phyloP scores from a whole-genome alignment of 2,113 vertebrate species.

The Urocolius indicus region DNA sequence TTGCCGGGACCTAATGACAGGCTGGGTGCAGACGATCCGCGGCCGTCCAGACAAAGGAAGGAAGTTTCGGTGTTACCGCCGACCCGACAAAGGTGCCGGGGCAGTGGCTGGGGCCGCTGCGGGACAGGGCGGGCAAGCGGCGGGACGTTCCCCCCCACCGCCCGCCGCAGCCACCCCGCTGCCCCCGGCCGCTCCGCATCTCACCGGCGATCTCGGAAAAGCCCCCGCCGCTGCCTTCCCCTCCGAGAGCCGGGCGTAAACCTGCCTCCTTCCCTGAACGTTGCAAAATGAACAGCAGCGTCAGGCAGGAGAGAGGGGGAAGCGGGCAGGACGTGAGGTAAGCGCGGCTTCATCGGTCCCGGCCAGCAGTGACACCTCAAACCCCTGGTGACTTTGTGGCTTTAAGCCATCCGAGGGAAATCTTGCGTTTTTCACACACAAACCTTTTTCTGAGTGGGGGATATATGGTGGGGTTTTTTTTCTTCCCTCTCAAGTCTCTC shows the following conservation, averaged over 20 bases:
- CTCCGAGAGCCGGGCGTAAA: background rate
- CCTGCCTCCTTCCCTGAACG: background rate
- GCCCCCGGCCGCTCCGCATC: background rate
- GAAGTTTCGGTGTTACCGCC: background rate
- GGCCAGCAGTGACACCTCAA: background rate
- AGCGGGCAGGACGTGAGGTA: background rate
- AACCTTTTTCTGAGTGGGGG: background rate
- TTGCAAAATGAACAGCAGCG: background rate
- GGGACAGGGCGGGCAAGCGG: background rate
- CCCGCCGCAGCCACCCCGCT: background rate
- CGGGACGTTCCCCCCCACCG: background rate
- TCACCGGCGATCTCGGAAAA: background rate
- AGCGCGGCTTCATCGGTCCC: background rate
- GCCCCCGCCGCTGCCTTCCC: background rate
- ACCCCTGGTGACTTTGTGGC: background rate
- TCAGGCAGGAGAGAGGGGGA: background rate
- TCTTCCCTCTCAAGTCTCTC: background rate
- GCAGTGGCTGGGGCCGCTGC: background rate
- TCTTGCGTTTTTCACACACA: background rate
- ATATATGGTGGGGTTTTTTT: no score
- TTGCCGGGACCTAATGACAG: constrained; percentile 31
- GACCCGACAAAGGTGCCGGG: background rate
- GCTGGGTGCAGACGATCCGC: background rate
- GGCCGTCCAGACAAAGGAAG: constrained; percentile 17
- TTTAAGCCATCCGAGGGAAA: background rate